Evolutionary conservation across 1,140 invertebrate genomes (phyloP).

Genomic region (Lutraria rhynchaena): DNA sequence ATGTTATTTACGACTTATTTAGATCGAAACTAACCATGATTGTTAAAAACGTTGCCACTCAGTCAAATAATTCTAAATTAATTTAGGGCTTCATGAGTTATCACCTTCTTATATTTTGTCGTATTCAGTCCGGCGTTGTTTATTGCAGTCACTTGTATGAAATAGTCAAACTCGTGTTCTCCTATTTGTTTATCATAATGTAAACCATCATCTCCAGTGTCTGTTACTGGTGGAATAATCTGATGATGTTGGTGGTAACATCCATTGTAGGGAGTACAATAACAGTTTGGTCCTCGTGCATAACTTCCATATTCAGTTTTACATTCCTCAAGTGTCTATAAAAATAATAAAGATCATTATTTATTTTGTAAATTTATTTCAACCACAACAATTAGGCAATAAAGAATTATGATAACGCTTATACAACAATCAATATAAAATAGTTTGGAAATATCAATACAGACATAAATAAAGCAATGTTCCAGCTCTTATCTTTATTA

Average conservation of each 20-base stretch:
- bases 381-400: no score
- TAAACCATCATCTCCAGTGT: background rate
- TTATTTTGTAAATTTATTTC: no score
- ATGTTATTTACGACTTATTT: no score
- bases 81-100: background rate
- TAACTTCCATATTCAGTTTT: constrained; percentile 1
- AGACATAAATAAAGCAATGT: no score
- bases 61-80: no score
- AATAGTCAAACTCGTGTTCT: constrained; percentile 30
- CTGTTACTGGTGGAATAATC: background rate
- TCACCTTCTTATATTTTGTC: constrained; percentile 12
- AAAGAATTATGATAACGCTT: no score
- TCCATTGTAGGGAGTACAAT: constrained; percentile 47
- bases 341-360: no score
- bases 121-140: constrained; percentile 12
- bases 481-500: no score
- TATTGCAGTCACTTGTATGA: constrained; percentile 17
- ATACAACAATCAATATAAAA: no score
- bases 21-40: no score
- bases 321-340: constrained; percentile 18
- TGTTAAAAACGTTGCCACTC: no score
- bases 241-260: constrained; percentile 46
- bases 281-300: constrained; percentile 38
- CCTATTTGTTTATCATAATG: background rate
- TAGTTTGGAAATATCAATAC: no score